Base-by-base conservation (phyloP, 1,140 invertebrate species). In the Drosophila elegans region DNA sequence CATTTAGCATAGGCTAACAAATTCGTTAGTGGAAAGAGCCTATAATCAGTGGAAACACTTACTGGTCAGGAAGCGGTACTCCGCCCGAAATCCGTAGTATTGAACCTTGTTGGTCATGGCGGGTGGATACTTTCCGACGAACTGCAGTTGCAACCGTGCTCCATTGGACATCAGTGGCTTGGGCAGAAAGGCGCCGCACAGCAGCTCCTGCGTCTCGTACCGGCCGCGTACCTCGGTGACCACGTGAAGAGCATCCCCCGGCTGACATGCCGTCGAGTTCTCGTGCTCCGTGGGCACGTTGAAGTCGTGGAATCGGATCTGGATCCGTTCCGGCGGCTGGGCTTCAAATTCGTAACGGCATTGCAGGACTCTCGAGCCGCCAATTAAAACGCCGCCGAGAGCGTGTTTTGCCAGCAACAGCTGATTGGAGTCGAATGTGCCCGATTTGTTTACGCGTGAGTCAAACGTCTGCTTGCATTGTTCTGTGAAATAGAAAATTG, bases 161-260 rank as follows among this genome's bases (percentile, higher is more conserved):
- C 97, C 97, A 90, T 96, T 97, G 29, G 97, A 98, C 97, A 98
- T 98, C 46, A 98, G 93, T 41, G 97, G 96, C 69, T 95, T 95
- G 0, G 97, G 97, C 29, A 96, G 91, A 73, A 94, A 95, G 4
- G 94, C 94, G 0, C 97, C 97, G 91, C 98, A 98, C 78, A 97
- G 96, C 4, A 95, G 95, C 77, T 97, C 96, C 62, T 98, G 95
- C 1, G 83, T 84, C 54, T 92, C 83, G 39, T 80, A 91, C 41
- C 83, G 91, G 1, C 75, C 81, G 0, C 86, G 63, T 16, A 80
- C 71, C 42, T 83, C 64, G 4, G 69, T 62, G 10, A 92, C 21
- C 34, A 92, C 55, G 51, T 92, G 84, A 6, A 92, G 68, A 5
- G 84, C 80, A 84, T 92, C 90, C 6, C 76, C 60, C 9, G 84